phyloP scores from a whole-genome alignment of 2,888 invertebrate species.

The Leptogaster cylindrica region DNA sequence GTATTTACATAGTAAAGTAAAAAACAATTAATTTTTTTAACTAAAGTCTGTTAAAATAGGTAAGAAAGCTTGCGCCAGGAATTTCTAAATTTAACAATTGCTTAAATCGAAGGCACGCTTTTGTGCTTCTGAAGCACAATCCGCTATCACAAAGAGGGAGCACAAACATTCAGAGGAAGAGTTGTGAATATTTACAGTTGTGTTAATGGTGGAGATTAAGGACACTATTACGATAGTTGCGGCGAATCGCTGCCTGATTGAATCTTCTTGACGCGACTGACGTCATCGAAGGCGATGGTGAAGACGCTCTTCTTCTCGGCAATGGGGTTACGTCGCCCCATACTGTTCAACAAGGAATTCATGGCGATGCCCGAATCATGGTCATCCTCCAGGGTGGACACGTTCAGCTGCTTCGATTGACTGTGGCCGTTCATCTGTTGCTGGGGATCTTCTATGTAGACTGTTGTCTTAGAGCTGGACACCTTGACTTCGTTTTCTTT shows the following conservation, averaged over 20 bases:
- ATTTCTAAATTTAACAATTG: neutral
- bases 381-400: slow-evolving; percentile 71
- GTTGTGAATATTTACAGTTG: neutral
- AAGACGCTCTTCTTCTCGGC: slow-evolving; percentile 92
- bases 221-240: slow-evolving; percentile 63
- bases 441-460: slow-evolving; percentile 53
- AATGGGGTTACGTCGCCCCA: slow-evolving; percentile 70
- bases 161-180: slow-evolving; percentile 10
- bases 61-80: slow-evolving; percentile 36
- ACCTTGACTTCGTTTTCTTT: slow-evolving; percentile 60
- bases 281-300: slow-evolving; percentile 90
- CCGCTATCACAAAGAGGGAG: slow-evolving; percentile 41
- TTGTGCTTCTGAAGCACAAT: slow-evolving; percentile 39
- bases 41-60: slow-evolving; percentile 23
- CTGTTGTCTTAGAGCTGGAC: slow-evolving; percentile 56
- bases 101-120: slow-evolving; percentile 24
- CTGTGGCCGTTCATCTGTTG: slow-evolving; percentile 52
- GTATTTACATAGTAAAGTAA: slow-evolving; percentile 14
- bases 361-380: slow-evolving; percentile 80
- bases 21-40: slow-evolving; percentile 15
- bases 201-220: neutral
- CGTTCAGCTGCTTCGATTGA: slow-evolving; percentile 65
- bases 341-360: slow-evolving; percentile 67
- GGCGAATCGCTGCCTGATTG: slow-evolving; percentile 81
- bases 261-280: slow-evolving; percentile 79